phyloP scores from a whole-genome alignment of 64 coral and sea anemone genomes.

The Cladopsammia gracilis region DNA sequence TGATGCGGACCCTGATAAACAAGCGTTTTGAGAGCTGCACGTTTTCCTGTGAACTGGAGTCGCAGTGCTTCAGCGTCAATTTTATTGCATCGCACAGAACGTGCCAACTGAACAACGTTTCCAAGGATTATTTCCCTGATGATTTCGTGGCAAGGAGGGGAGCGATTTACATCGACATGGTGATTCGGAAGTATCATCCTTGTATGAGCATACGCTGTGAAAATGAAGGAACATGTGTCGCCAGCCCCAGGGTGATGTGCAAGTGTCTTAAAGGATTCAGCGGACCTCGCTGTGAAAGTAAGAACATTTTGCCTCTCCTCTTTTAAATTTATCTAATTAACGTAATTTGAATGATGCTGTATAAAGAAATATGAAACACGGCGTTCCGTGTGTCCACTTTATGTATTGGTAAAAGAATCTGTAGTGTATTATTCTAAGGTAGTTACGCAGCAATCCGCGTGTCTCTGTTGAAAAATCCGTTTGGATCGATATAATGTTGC shows the following conservation, averaged over 20 bases:
- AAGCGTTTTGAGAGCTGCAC: constrained; percentile 21
- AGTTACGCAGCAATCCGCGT: too few relatives aligned
- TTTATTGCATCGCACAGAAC: background rate
- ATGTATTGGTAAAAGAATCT: too few relatives aligned
- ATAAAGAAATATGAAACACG: too few relatives aligned
- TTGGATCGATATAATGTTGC: too few relatives aligned
- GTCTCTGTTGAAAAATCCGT: too few relatives aligned
- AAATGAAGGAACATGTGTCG: constrained; percentile 30
- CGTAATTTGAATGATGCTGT: background rate
- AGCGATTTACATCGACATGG: constrained; percentile 18
- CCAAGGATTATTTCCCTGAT: background rate
- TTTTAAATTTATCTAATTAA: too few relatives aligned
- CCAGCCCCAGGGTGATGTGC: background rate
- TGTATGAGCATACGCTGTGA: constrained; percentile 31
- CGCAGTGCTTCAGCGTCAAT: constrained; percentile 29
- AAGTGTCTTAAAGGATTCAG: background rate
- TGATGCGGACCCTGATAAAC: background rate
- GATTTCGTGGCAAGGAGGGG: constrained; percentile 9
- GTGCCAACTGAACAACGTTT: constrained; percentile 7
- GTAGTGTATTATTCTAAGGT: too few relatives aligned
- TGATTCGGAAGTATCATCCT: background rate
- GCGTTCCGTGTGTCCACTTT: too few relatives aligned
- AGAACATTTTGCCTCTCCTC: too few relatives aligned
- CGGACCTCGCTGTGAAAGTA: background rate
- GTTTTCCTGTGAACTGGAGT: constrained; percentile 35